Conservation (phyloP, 1,140 invertebrate genomes). For the Bicyclus anynana region DNA sequence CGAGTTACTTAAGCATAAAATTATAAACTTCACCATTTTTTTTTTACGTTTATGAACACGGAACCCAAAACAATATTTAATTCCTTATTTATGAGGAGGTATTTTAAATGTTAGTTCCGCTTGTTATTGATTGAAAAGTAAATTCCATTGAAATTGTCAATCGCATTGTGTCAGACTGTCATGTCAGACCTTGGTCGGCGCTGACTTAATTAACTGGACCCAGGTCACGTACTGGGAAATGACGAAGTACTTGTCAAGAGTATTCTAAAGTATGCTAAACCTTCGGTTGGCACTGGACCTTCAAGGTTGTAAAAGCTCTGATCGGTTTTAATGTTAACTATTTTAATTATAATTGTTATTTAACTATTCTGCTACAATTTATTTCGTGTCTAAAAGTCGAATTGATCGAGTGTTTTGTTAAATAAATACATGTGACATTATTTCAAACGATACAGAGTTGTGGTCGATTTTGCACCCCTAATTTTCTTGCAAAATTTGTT, state of each 20-base stretch:
- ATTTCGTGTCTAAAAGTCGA: too few relatives aligned
- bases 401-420: too few relatives aligned
- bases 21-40: too few relatives aligned
- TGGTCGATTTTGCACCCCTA: too few relatives aligned
- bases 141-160: background rate
- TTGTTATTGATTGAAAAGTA: background rate
- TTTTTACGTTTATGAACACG: too few relatives aligned
- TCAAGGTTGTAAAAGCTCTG: background rate
- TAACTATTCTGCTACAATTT: background rate
- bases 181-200: background rate
- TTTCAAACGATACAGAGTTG: too few relatives aligned
- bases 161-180: background rate
- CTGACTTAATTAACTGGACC: background rate
- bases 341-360: background rate
- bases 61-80: background rate
- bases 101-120: background rate
- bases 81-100: background rate
- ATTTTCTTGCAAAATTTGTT: too few relatives aligned
- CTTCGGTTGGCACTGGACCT: background rate
- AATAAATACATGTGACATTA: too few relatives aligned
- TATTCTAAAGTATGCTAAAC: background rate
- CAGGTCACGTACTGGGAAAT: background rate
- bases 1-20: too few relatives aligned
- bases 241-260: background rate
- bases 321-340: background rate